A percentile compares a stretch with the other conserved stretches of the same genome.
phyloP scores from a whole-genome alignment of 2,888 invertebrate genomes.

The Thecocarcelia acutangulata region DNA sequence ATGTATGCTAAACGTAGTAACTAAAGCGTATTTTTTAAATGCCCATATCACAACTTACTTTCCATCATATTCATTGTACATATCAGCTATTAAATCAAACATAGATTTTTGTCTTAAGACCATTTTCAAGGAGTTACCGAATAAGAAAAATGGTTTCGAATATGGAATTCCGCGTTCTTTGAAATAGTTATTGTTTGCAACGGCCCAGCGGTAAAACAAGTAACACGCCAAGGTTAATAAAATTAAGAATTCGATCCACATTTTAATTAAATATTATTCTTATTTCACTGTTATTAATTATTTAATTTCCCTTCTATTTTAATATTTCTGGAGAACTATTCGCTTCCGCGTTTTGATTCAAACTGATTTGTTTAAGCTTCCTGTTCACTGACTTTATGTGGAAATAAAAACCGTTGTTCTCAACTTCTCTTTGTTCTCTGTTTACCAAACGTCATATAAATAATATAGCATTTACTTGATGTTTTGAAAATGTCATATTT shows the following conservation, averaged over 20 bases:
- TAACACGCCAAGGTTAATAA: constrained; percentile 66
- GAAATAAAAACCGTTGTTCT: constrained; percentile 37
- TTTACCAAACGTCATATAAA: too few relatives aligned
- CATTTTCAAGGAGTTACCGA: constrained; percentile 73
- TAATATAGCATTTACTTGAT: too few relatives aligned
- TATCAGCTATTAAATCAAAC: constrained; percentile 81
- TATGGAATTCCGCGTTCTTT: constrained; percentile 73
- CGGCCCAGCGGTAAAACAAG: constrained; percentile 75
- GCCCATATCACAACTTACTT: constrained; percentile 74
- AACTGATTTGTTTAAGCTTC: constrained; percentile 29
- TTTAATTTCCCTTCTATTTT: background rate
- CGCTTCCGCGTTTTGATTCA: constrained; percentile 24
- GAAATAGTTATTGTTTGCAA: constrained; percentile 72
- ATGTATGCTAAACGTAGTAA: too few relatives aligned
- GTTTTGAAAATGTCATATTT: too few relatives aligned
- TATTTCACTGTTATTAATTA: background rate
- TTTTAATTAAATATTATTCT: constrained; percentile 43
- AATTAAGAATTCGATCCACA: constrained; percentile 73
- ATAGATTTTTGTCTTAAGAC: constrained; percentile 81
- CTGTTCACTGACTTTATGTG: constrained; percentile 37
- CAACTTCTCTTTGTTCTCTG: constrained; percentile 13
- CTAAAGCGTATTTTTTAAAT: background rate
- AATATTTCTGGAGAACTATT: constrained; percentile 17
- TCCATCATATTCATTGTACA: constrained; percentile 81
- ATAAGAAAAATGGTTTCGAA: constrained; percentile 71